A percentile compares a stretch with the other conserved stretches of the same genome.
Conservation (phyloP, 2,888 invertebrate species). For the Eristalis pertinax region DNA sequence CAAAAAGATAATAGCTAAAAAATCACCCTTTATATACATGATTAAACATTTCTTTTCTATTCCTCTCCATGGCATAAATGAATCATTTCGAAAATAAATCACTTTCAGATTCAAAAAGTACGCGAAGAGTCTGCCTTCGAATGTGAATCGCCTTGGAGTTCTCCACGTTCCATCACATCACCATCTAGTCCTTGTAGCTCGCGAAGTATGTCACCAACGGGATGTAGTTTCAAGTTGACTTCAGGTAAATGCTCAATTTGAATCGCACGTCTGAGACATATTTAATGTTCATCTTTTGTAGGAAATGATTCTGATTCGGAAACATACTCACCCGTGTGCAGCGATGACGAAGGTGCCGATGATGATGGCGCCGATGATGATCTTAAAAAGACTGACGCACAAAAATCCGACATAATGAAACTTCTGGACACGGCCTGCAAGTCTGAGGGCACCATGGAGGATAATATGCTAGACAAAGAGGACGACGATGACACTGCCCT, state of each 20-base stretch:
- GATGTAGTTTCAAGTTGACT: constrained; percentile 73
- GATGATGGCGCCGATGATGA: constrained; percentile 75
- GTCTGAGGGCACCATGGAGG: constrained; percentile 77
- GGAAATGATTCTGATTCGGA: constrained; percentile 75
- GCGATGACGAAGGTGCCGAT: constrained; percentile 80
- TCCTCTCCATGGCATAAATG: too few species aligned
- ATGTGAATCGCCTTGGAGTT: constrained; percentile 79
- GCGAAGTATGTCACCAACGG: constrained; percentile 79
- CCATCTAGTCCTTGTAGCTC: constrained; percentile 80
- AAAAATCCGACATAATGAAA: constrained; percentile 78
- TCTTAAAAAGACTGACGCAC: constrained; percentile 71
- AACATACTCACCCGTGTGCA: constrained; percentile 81
- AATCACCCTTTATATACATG: too few species aligned
- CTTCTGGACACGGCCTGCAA: constrained; percentile 77
- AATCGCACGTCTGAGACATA: neutral
- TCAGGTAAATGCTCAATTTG: constrained; percentile 27
- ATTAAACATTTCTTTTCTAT: too few species aligned
- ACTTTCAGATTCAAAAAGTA: constrained; percentile 74
- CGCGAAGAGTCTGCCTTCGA: constrained; percentile 76
- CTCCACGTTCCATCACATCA: constrained; percentile 77
- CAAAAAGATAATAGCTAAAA: too few species aligned
- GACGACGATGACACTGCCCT: constrained; percentile 78
- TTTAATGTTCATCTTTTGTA: constrained; percentile 14
- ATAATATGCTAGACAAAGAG: constrained; percentile 79
- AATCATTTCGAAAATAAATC: neutral